Conservation (phyloP, 2,797 vertebrate species). For the Zalophus californianus region DNA sequence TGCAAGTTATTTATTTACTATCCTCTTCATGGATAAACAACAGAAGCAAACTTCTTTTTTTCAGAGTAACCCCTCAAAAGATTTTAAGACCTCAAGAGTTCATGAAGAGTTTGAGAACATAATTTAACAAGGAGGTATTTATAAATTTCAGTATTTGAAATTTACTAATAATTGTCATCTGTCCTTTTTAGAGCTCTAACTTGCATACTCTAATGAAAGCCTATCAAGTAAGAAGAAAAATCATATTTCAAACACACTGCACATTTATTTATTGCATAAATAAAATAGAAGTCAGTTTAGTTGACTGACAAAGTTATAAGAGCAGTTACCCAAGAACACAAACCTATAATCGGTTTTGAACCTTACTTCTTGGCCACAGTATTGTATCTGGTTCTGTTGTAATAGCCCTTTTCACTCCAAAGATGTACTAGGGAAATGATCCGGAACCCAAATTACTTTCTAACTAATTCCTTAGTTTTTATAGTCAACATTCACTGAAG, state of each 20-base stretch:
- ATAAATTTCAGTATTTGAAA: constrained; percentile 36
- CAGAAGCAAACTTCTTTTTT: not conserved
- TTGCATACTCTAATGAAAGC: constrained; percentile 38
- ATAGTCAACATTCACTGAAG: not conserved
- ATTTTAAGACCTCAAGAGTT: constrained; percentile 36
- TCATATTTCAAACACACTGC: not conserved
- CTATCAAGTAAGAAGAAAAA: constrained; percentile 53
- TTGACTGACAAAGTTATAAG: not conserved
- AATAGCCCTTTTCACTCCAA: not conserved
- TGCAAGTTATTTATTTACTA: not conserved
- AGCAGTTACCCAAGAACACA: not conserved
- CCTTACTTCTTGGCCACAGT: not conserved
- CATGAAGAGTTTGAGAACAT: constrained; percentile 45
- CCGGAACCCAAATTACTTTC: not conserved
- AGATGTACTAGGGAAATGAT: not conserved
- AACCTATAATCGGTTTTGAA: not conserved
- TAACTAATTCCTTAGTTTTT: constrained; percentile 41
- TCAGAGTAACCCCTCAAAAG: not conserved
- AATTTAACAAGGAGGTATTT: constrained; percentile 30
- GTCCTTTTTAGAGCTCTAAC: not conserved
- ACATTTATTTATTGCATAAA: not conserved
- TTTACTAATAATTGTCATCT: constrained; percentile 46
- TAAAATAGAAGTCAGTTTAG: constrained; percentile 39
- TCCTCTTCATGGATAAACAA: not conserved
- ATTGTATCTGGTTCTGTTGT: not conserved